These are phyloP conservation scores for Enchytraeus crypticus DNA, from an alignment of 2,888 invertebrate species.

Conservation along the genomic window DNA sequence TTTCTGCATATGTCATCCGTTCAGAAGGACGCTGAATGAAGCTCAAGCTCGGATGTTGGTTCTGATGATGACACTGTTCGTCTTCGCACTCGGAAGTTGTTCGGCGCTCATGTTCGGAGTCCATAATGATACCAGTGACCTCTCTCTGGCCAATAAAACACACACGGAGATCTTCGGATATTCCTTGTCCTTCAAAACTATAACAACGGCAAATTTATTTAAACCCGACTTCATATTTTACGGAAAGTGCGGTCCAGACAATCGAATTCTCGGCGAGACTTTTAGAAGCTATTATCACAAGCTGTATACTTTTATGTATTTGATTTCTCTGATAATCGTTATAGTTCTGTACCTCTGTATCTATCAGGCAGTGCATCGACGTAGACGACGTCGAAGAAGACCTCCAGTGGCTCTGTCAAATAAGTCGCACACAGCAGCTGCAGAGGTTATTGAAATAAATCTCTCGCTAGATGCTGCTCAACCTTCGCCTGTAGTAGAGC, in stretches of 20 bases:
- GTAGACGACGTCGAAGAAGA: conserved; percentile 8
- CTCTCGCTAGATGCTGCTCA: too few species aligned
- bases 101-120: conserved; percentile 33
- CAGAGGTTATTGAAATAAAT: too few species aligned
- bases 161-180: too few species aligned
- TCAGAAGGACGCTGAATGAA: conserved; percentile 35
- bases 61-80: conserved; percentile 28
- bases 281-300: conserved; percentile 37
- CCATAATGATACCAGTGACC: too few species aligned
- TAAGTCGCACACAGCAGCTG: too few species aligned
- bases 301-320: conserved; percentile 37
- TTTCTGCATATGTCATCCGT: conserved; percentile 39
- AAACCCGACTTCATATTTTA: neutral
- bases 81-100: conserved; percentile 32
- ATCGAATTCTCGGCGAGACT: conserved; percentile 25
- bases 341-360: conserved; percentile 41
- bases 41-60: conserved; percentile 29
- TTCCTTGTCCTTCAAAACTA: too few species aligned
- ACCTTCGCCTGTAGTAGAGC: too few species aligned
- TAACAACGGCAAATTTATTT: too few species aligned
- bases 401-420: too few species aligned
- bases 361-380: conserved; percentile 33
- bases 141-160: too few species aligned
- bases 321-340: conserved; percentile 42
- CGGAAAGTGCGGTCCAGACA: conserved; percentile 32